phyloP scores from a whole-genome alignment of 2,888 invertebrate species.

The Tenthredo distinguenda region DNA sequence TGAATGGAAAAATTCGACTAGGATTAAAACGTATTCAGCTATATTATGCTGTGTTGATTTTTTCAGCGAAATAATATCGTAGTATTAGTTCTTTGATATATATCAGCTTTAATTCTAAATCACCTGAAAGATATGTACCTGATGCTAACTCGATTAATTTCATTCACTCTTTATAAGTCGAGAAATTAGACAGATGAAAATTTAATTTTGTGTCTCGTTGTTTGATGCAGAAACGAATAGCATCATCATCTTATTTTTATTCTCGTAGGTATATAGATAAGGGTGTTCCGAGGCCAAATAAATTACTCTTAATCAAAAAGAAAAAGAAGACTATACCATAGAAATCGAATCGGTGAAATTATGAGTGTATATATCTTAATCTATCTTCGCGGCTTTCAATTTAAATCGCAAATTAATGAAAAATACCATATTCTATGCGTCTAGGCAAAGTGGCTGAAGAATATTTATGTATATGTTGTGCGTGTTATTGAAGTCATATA shows the following conservation, averaged over 20 bases:
- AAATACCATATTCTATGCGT: background rate
- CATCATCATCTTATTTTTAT: background rate
- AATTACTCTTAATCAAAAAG: constrained; percentile 26
- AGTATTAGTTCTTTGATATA: background rate
- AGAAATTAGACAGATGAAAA: background rate
- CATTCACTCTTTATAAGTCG: background rate
- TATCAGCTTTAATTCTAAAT: constrained; percentile 1
- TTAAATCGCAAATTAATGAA: background rate
- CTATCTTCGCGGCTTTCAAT: background rate
- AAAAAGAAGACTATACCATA: background rate
- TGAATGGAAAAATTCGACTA: background rate
- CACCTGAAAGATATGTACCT: constrained; percentile 19
- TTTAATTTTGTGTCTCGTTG: background rate
- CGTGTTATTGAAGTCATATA: constrained; percentile 12
- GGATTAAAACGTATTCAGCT: background rate
- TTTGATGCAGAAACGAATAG: background rate
- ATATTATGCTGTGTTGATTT: background rate
- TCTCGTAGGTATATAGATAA: background rate
- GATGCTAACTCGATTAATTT: constrained; percentile 12
- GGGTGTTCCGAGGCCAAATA: constrained; percentile 15
- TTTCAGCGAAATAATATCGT: background rate
- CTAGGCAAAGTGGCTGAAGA: background rate
- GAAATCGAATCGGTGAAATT: background rate
- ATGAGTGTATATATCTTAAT: background rate
- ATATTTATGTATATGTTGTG: constrained; percentile 20